phyloP scores from a whole-genome alignment of 2,888 invertebrate genomes.

The Drosophila greeni region DNA sequence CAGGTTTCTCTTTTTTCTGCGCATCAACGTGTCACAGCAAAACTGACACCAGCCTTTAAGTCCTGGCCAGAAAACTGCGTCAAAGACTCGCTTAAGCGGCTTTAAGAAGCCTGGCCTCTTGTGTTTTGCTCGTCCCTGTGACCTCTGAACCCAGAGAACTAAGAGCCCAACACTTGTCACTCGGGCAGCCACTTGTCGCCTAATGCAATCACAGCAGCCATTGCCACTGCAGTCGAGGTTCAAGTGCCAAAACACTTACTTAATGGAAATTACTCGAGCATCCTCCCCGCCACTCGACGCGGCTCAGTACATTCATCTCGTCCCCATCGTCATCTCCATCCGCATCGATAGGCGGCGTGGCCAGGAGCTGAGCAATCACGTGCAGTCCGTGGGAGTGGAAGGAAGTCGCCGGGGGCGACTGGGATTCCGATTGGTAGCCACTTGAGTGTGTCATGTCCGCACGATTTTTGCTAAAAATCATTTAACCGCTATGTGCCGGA shows the following conservation, averaged over 20 bases:
- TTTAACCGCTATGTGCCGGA: slow-evolving; percentile 68
- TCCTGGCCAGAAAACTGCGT: slow-evolving; percentile 31
- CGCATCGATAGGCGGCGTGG: slow-evolving; percentile 49
- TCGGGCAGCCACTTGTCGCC: slow-evolving; percentile 32
- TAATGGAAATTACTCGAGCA: slow-evolving; percentile 71
- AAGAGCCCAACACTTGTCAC: slow-evolving; percentile 4
- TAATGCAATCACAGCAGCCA: slow-evolving; percentile 67
- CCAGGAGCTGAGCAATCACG: slow-evolving; percentile 66
- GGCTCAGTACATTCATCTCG: slow-evolving; percentile 44
- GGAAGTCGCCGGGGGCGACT: background rate
- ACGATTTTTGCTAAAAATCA: slow-evolving; percentile 74
- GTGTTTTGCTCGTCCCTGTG: background rate
- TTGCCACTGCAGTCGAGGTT: slow-evolving; percentile 60
- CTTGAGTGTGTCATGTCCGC: slow-evolving; percentile 74
- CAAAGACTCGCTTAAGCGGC: slow-evolving; percentile 44
- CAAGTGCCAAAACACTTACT: slow-evolving; percentile 70
- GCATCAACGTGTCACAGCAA: background rate
- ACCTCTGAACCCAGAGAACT: slow-evolving; percentile 16
- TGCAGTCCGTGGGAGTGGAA: slow-evolving; percentile 28
- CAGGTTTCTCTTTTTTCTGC: background rate
- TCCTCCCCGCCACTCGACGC: slow-evolving; percentile 48
- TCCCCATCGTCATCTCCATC: slow-evolving; percentile 1
- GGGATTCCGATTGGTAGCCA: slow-evolving; percentile 39
- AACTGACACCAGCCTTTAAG: slow-evolving; percentile 33
- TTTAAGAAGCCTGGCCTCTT: slow-evolving; percentile 32